Percentiles rank a stretch among this genome's conserved stretches.
Evolutionary conservation across 2,797 vertebrate species (phyloP).

Genomic region (Ambastaia sidthimunki): DNA sequence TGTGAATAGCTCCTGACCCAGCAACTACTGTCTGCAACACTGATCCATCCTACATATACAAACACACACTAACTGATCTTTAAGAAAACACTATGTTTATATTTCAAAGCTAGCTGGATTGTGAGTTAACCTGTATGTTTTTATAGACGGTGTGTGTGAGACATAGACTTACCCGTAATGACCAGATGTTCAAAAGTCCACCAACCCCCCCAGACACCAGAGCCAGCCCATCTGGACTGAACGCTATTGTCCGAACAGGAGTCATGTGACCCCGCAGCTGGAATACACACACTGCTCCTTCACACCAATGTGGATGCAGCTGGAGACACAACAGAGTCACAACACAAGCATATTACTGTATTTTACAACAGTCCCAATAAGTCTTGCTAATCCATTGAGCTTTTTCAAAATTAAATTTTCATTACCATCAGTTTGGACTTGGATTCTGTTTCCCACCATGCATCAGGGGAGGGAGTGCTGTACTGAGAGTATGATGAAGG

Average conservation of each 20-base stretch:
- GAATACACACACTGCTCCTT: constrained; percentile 83
- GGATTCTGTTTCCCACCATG: constrained; percentile 88
- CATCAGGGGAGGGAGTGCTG: constrained; percentile 75
- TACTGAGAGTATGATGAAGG: constrained; percentile 73
- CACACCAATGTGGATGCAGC: constrained; percentile 29
- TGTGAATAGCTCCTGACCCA: constrained; percentile 93
- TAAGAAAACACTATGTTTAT: not conserved
- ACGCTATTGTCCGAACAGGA: constrained; percentile 88
- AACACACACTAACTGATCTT: constrained; percentile 23
- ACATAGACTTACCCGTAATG: constrained; percentile 83
- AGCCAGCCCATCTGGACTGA: constrained; percentile 91
- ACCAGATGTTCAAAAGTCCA: constrained; percentile 98
- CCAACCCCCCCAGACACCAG: constrained; percentile 93
- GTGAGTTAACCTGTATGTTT: not conserved
- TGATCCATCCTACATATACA: constrained; percentile 87
- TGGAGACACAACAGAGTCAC: constrained; percentile 54
- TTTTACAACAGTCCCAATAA: constrained; percentile 11
- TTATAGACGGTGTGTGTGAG: not conserved
- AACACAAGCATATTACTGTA: not conserved
- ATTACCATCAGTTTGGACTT: constrained; percentile 77
- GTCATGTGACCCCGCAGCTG: constrained; percentile 94
- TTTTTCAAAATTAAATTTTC: not conserved
- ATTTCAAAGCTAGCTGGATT: not conserved
- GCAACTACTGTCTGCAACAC: constrained; percentile 94
- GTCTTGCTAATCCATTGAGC: not conserved